A percentile compares a stretch with the other conserved stretches of the same genome.
These are phyloP conservation scores for Macropis europaea DNA, from an alignment of 2,888 invertebrate genomes.

Conservation along the genomic window DNA sequence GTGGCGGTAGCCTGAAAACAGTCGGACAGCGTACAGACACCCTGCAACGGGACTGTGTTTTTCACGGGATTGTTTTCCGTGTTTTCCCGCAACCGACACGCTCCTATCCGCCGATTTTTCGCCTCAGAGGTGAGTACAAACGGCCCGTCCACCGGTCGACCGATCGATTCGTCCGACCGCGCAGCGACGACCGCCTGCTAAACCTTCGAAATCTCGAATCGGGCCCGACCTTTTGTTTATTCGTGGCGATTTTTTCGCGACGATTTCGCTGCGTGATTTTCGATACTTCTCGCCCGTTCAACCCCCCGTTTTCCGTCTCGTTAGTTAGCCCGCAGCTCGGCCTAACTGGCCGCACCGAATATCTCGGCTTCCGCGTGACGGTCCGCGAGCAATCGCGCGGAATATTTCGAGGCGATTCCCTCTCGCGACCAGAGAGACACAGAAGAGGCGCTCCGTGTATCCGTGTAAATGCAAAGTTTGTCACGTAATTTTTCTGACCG, in stretches of 20 bases:
- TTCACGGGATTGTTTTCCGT: conserved; percentile 73
- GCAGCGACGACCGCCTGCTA: conserved; percentile 11
- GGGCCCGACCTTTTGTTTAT: conserved; percentile 77
- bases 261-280: conserved; percentile 65
- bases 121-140: conserved; percentile 74
- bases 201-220: conserved; percentile 57
- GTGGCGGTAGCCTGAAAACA: conserved; percentile 74
- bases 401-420: conserved; percentile 70
- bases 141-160: conserved; percentile 8
- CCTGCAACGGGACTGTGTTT: conserved; percentile 78
- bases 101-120: conserved; percentile 70
- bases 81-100: conserved; percentile 70
- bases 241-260: conserved; percentile 74
- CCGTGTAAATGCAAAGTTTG: conserved; percentile 75
- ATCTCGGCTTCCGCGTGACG: conserved; percentile 38
- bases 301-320: conserved; percentile 58
- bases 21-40: conserved; percentile 77
- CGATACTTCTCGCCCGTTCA: conserved; percentile 31
- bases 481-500: conserved; percentile 77
- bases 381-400: conserved; percentile 67
- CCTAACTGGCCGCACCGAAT: conserved; percentile 53
- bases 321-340: conserved; percentile 55
- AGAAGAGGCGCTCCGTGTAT: conserved; percentile 71
- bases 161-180: conserved; percentile 19
- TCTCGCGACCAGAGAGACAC: too few relatives aligned